Evolutionary conservation across 2,797 vertebrate genomes (phyloP).

Genomic region (Characodon lateralis): DNA sequence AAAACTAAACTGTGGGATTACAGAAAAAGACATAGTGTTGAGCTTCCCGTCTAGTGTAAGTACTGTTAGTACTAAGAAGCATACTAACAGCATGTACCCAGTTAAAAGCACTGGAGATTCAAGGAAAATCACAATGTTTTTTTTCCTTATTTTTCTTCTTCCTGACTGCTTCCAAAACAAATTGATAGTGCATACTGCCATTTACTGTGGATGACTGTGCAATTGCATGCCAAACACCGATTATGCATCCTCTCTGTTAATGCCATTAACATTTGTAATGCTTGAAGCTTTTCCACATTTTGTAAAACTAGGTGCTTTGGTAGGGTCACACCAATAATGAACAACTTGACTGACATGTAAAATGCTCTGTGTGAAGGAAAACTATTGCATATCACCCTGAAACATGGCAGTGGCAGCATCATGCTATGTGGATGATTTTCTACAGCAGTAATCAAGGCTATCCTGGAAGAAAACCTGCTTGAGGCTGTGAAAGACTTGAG

Average conservation of each 20-base stretch:
- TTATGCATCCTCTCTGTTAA: neutral
- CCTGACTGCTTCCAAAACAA: neutral
- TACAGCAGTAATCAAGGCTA: too few species aligned
- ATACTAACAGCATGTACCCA: neutral
- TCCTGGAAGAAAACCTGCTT: too few species aligned
- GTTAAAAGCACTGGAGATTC: neutral
- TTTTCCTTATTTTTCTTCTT: neutral
- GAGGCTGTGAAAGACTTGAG: too few species aligned
- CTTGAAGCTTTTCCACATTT: too few species aligned
- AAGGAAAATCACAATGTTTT: neutral
- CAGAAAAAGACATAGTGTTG: neutral
- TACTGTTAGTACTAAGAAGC: neutral
- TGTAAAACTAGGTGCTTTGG: too few species aligned
- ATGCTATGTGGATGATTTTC: too few species aligned
- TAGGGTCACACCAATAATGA: neutral
- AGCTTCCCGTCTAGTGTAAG: neutral
- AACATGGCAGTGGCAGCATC: too few species aligned
- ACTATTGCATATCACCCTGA: too few species aligned
- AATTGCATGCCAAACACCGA: neutral
- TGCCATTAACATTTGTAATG: neutral
- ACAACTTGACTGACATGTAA: neutral
- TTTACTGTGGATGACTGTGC: neutral
- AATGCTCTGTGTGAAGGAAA: neutral
- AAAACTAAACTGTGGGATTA: neutral
- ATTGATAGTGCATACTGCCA: neutral